Conservation (phyloP, 2,113 vertebrate species). For the Canis aureus region DNA sequence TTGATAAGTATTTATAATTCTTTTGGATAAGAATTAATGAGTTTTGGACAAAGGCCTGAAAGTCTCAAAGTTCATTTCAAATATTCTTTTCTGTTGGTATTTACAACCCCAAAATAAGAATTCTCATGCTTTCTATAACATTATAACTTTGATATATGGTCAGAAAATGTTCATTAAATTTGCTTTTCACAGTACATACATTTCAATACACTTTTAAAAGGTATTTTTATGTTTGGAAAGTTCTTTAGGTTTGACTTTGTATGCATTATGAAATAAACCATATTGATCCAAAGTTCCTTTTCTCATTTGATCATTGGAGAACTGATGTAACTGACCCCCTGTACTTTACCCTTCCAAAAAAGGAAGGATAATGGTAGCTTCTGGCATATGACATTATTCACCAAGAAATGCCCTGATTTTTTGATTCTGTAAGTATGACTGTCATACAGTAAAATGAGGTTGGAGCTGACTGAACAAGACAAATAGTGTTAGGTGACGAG, state of each 20-base stretch:
- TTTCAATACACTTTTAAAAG: background rate
- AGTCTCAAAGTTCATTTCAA: conserved; percentile 39
- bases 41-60: background rate
- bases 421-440: background rate
- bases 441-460: background rate
- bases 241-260: background rate
- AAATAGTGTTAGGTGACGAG: background rate
- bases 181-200: background rate
- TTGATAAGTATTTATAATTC: conserved; percentile 29
- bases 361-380: background rate
- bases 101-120: background rate
- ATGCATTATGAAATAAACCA: background rate
- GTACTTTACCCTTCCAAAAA: background rate
- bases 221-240: background rate
- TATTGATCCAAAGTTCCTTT: background rate
- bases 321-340: background rate
- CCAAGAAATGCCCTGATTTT: background rate
- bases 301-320: background rate
- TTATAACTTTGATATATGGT: background rate
- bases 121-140: background rate
- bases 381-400: background rate
- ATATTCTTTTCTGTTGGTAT: background rate
- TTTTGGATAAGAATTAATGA: conserved; percentile 37
- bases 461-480: background rate
- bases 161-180: background rate